Conservation (phyloP, 2,113 vertebrate genomes). For the Hoplias malabaricus region DNA sequence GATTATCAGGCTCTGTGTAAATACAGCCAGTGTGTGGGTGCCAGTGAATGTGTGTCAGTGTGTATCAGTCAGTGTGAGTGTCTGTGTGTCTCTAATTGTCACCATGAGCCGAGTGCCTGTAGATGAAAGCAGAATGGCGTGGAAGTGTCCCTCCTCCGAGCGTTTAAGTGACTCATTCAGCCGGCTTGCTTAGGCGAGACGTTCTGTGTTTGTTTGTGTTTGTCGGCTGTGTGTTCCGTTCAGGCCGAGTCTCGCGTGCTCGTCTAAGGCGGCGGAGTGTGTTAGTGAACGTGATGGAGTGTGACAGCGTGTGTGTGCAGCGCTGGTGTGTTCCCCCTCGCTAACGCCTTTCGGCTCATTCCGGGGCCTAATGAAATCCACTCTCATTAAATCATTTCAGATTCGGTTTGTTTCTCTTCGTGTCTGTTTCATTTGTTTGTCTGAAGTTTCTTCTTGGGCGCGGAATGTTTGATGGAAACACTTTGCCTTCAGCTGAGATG, state of each 20-base stretch:
- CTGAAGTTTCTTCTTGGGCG: neutral
- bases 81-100: neutral
- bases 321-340: neutral
- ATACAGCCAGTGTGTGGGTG: no score
- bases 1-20: no score
- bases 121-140: slow-evolving; percentile 44
- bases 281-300: slow-evolving; percentile 19
- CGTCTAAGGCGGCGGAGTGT: neutral
- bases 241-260: neutral
- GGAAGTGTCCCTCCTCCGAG: slow-evolving; percentile 43
- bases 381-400: slow-evolving; percentile 4
- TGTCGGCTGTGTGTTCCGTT: neutral
- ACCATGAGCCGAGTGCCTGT: slow-evolving; percentile 24
- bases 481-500: neutral
- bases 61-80: neutral
- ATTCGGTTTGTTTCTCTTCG: neutral
- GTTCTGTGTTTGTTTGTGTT: neutral
- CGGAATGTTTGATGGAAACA: neutral
- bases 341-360: neutral
- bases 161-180: slow-evolving; percentile 23
- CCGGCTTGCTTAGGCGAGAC: neutral
- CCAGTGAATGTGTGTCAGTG: no score
- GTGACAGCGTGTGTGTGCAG: neutral
- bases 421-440: neutral
- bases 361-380: neutral